These are phyloP conservation scores for Colletes gigas DNA, from an alignment of 1,140 invertebrate genomes.

Conservation along the genomic window DNA sequence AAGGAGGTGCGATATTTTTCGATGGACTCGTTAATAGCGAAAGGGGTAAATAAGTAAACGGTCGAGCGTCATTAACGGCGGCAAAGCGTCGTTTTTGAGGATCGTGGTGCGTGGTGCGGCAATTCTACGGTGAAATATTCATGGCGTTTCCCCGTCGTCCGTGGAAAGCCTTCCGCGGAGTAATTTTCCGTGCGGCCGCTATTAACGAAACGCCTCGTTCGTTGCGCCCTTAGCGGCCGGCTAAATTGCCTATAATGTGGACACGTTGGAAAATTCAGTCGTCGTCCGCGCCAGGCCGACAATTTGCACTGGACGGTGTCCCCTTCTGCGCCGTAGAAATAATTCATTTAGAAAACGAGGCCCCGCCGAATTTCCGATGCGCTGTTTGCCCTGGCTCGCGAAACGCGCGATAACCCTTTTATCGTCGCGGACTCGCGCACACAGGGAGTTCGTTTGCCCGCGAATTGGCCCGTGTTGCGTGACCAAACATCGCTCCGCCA, in stretches of 20 bases:
- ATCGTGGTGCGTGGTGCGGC: neutral
- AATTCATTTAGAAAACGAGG: slow-evolving; percentile 51
- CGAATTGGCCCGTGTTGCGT: slow-evolving; percentile 13
- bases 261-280: slow-evolving; percentile 41
- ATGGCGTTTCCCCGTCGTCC: neutral
- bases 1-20: no score
- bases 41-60: slow-evolving; percentile 7
- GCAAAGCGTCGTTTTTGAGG: neutral
- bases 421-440: neutral
- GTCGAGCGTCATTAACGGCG: neutral
- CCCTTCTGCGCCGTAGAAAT: slow-evolving; percentile 18
- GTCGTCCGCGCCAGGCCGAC: neutral
- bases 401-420: slow-evolving; percentile 43
- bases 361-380: slow-evolving; percentile 22
- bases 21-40: neutral
- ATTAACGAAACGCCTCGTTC: slow-evolving; percentile 37
- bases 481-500: slow-evolving; percentile 15
- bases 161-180: neutral
- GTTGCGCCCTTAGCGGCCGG: slow-evolving; percentile 36
- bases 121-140: slow-evolving; percentile 35
- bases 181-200: slow-evolving; percentile 30
- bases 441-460: slow-evolving; percentile 13
- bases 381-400: slow-evolving; percentile 24
- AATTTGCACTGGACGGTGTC: neutral
- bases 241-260: slow-evolving; percentile 43